Conservation (phyloP, 2,113 vertebrate genomes). For the Dendrocopos noguchii region DNA sequence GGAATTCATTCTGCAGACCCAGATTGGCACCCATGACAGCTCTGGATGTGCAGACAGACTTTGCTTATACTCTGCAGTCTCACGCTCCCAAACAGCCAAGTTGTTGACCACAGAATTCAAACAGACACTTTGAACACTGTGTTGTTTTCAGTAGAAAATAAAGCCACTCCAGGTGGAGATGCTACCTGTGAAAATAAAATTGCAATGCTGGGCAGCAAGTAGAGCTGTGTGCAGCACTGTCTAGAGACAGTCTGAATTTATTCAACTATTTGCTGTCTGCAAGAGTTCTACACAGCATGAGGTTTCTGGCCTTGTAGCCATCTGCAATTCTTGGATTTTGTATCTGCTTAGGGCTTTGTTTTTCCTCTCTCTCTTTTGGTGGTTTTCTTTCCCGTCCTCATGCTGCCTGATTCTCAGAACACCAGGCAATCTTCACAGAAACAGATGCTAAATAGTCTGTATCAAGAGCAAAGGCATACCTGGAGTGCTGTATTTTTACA, state of each 20-base stretch:
- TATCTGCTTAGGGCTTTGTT: constrained; percentile 46
- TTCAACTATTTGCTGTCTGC: constrained; percentile 60
- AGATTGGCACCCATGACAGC: not conserved
- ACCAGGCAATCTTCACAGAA: constrained; percentile 50
- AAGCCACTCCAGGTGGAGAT: not conserved
- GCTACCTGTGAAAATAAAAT: constrained; percentile 52
- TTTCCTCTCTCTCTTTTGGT: constrained; percentile 41
- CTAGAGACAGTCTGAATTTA: constrained; percentile 44
- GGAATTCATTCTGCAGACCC: not conserved
- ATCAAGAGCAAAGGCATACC: constrained; percentile 2
- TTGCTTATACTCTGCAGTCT: not conserved
- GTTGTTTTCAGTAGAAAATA: not conserved
- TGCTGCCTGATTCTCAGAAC: constrained; percentile 53
- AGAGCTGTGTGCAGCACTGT: not conserved
- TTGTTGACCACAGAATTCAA: constrained; percentile 7
- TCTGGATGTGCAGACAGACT: not conserved
- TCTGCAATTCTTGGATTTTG: constrained; percentile 62
- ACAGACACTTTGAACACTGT: not conserved
- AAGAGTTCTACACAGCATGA: constrained; percentile 54
- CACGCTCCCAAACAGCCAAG: not conserved
- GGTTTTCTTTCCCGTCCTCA: constrained; percentile 54
- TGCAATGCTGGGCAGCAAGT: constrained; percentile 1
- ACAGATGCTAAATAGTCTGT: constrained; percentile 21
- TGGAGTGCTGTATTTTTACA: not conserved
- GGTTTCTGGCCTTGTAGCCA: constrained; percentile 61